Evolutionary conservation across 2,888 invertebrate species (phyloP).

Genomic region (Erebia palarica): DNA sequence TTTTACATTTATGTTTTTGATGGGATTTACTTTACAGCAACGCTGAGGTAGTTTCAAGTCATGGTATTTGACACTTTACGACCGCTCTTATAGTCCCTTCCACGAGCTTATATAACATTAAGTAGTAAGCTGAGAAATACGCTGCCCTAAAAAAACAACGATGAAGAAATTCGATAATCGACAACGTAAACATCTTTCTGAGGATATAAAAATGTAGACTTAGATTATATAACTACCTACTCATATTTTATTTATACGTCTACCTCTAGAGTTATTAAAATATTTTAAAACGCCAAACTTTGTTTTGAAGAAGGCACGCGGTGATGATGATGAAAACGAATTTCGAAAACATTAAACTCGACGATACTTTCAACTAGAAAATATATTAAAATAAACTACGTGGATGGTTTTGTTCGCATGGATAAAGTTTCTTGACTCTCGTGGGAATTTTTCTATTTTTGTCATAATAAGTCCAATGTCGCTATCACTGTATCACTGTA

Average conservation of each 20-base stretch:
- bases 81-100: slow-evolving; percentile 23
- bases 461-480: no score
- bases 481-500: no score
- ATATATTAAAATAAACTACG: no score
- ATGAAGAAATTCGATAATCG: slow-evolving; percentile 12
- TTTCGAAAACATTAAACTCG: no score
- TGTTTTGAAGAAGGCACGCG: no score
- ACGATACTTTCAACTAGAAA: no score
- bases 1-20: no score
- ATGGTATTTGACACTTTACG: slow-evolving; percentile 35
- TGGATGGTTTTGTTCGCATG: no score
- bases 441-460: no score
- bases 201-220: slow-evolving; percentile 1
- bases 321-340: no score
- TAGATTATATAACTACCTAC: not conserved
- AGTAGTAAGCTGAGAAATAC: slow-evolving; percentile 19
- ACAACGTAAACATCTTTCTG: slow-evolving; percentile 4
- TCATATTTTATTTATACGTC: not conserved
- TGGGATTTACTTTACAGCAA: slow-evolving; percentile 30
- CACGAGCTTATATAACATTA: slow-evolving; percentile 24
- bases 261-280: not conserved
- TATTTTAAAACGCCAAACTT: no score
- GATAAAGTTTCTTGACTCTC: no score
- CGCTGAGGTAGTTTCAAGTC: slow-evolving; percentile 27
- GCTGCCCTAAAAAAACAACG: slow-evolving; percentile 16